Evolutionary conservation across 2,113 vertebrate species (phyloP), one percentile per base, ranked within the genome.

Genomic region (Lagopus muta): DNA sequence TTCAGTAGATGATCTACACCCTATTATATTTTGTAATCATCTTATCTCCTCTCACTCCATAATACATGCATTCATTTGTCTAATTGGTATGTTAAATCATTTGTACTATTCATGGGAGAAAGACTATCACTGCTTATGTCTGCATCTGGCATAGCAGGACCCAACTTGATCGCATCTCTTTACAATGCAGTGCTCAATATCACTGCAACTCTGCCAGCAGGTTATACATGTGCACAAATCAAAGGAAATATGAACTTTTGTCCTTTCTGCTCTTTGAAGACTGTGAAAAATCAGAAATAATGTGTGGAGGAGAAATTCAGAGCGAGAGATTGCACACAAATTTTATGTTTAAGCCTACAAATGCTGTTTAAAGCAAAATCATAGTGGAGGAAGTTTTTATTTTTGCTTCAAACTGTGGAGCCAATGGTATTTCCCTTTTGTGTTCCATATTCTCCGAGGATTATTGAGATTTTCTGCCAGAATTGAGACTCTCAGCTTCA

Each of bases 381-480:
- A 27, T 45, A 24, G n/a, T 54, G 86, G 27, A 13, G 30, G 73
- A 58, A 50, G 6, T 17, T 83, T 83, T 71, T 45, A 25, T 93
- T 48, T 85, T 7, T 10, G 48, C 78, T 95, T 96, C 84, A 66
- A 95, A 87, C 32, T 80, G 42, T 3, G 1, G n/a, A 85, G 77
- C 11, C 58, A 76, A 42, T 0, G 10, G 50, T 78, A 62, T 94
- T 94, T 86, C 77, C 92, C 89, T 70, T 85, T 92, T 66, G 54
- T 0, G 0, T 91, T 87, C 58, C 60, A 27, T 55, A 55, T 13
- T 82, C 58, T 58, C 54, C 32, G 17, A 55, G 48, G 86, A 76
- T 82, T 91, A 54, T 3, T 48, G 54, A 38, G 71, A 85, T 87
- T 92, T 93, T 79, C 74, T 93, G 84, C 45, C 74, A 85, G 62